These are phyloP conservation scores for Nephrocerus scutellatus DNA, from an alignment of 2,888 invertebrate genomes.

Conservation along the genomic window DNA sequence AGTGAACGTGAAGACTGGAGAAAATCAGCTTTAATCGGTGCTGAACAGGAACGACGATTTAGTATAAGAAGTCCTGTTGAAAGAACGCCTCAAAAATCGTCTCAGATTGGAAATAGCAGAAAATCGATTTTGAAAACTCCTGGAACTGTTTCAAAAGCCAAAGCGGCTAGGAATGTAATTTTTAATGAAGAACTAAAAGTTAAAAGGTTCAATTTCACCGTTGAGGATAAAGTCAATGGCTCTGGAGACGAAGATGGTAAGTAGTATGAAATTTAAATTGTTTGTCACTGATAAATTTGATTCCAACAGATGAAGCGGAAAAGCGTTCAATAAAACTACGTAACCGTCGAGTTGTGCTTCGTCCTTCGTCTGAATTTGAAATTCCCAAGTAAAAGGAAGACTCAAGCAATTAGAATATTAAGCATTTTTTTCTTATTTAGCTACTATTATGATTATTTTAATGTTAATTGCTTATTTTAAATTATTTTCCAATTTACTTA, in stretches of 20 bases:
- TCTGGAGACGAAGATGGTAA: constrained; percentile 2
- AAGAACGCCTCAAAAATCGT: constrained; percentile 4
- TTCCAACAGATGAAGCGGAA: neutral
- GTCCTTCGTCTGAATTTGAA: constrained; percentile 27
- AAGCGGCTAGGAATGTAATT: constrained; percentile 29
- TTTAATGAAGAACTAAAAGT: constrained; percentile 38
- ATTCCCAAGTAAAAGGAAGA: constrained; percentile 27
- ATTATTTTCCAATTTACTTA: no score
- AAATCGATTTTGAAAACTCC: constrained; percentile 42
- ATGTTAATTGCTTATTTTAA: no score
- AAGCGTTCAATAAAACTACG: constrained; percentile 27
- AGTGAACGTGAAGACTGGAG: constrained; percentile 13
- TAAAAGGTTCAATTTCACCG: constrained; percentile 33
- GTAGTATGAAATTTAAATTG: neutral
- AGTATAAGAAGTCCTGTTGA: neutral
- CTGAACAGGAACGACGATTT: constrained; percentile 14
- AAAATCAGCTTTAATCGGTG: constrained; percentile 24
- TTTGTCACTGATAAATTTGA: neutral
- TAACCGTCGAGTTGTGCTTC: constrained; percentile 26
- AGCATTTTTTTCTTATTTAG: no score
- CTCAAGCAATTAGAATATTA: no score
- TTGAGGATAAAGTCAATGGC: constrained; percentile 20
- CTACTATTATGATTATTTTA: no score
- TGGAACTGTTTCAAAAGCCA: constrained; percentile 29
- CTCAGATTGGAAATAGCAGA: constrained; percentile 9